Conservation (phyloP, 2,797 vertebrate species). For the Pangasius djambal region DNA sequence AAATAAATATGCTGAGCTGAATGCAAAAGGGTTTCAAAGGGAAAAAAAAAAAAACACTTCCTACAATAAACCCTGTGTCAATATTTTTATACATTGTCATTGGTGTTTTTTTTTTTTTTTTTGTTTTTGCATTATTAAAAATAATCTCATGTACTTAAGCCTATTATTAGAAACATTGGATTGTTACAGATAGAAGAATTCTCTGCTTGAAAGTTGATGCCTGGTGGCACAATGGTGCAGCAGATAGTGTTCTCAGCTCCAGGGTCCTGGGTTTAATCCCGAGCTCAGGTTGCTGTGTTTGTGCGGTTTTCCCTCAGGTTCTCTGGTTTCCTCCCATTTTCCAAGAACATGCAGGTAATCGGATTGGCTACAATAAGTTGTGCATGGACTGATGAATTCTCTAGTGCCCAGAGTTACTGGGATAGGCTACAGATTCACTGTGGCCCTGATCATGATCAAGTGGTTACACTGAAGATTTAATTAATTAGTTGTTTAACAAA, state of each 20-base stretch:
- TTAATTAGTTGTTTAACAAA: not conserved
- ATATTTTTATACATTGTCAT: constrained; percentile 60
- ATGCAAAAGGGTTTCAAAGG: constrained; percentile 58
- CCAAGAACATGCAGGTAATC: not conserved
- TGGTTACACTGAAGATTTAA: not conserved
- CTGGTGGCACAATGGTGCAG: not conserved
- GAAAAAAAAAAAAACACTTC: constrained; percentile 37
- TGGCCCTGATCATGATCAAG: not conserved
- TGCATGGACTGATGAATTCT: not conserved
- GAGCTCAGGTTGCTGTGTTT: not conserved
- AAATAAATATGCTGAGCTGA: constrained; percentile 68
- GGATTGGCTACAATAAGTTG: not conserved
- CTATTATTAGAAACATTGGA: not conserved
- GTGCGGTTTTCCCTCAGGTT: not conserved
- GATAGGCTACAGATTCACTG: not conserved
- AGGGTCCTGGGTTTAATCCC: not conserved
- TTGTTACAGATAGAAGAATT: not conserved
- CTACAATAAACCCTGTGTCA: constrained; percentile 69
- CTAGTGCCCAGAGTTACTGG: not conserved
- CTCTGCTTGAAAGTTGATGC: not conserved
- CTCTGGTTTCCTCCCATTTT: not conserved
- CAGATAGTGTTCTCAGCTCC: not conserved
- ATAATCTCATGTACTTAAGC: not conserved
- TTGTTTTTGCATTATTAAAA: not conserved
- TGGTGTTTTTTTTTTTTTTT: constrained; percentile 33